Percentiles rank a stretch among this genome's conserved stretches.
Evolutionary conservation across 1,140 invertebrate genomes (phyloP).

Genomic region (Ceratina calcarata): DNA sequence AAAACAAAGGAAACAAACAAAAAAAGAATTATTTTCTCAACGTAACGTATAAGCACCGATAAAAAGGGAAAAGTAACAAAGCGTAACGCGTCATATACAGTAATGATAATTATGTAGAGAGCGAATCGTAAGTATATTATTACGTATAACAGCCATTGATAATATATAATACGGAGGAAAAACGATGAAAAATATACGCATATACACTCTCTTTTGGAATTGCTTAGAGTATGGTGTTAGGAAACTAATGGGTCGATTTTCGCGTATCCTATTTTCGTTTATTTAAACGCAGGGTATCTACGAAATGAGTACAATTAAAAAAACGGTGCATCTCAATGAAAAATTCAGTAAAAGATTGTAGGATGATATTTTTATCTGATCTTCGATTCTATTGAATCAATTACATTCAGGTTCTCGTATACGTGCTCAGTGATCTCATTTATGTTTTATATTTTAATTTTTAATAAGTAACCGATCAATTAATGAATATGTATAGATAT

Average conservation of each 20-base stretch:
- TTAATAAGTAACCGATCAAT: too few relatives aligned
- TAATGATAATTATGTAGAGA: conserved; percentile 60
- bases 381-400: too few relatives aligned
- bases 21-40: conserved; percentile 80
- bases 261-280: conserved; percentile 12
- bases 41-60: conserved; percentile 75
- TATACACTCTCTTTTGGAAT: conserved; percentile 70
- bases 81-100: conserved; percentile 68
- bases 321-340: too few relatives aligned
- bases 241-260: conserved; percentile 42
- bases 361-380: too few relatives aligned
- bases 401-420: too few relatives aligned
- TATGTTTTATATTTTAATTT: too few relatives aligned
- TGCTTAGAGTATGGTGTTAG: conserved; percentile 67
- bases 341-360: too few relatives aligned
- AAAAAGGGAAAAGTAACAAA: conserved; percentile 58
- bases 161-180: conserved; percentile 39
- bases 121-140: conserved; percentile 45
- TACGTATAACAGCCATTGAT: conserved; percentile 56
- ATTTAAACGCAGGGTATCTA: too few relatives aligned
- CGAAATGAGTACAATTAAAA: too few relatives aligned
- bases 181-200: conserved; percentile 54
- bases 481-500: too few relatives aligned
- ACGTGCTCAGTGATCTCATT: too few relatives aligned
- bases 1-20: conserved; percentile 33